Evolutionary conservation across 2,113 vertebrate genomes (phyloP), one percentile per base, ranked within the genome.

Genomic region (Guaruba guarouba): DNA sequence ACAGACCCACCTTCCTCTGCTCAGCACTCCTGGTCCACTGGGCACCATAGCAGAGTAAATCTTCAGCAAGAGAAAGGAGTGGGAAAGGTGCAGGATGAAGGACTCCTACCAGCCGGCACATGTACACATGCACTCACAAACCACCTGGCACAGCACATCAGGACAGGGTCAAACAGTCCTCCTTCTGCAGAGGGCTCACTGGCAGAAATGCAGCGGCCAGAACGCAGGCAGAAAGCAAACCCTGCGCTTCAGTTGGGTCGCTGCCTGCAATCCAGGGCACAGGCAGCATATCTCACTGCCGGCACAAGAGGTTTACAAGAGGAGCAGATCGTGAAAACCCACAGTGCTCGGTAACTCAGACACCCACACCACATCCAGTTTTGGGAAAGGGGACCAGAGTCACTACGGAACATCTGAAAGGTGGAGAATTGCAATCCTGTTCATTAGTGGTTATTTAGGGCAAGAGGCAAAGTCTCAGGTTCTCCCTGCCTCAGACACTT

Each of bases 61-160:
- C 69, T 61, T 49, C 83, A 64, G 39, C 39, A 13, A 8, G 5
- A 52, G 17, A 64, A 31, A 67, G 41, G 62, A 22, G n/a, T 10
- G 1, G 8, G 9, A 35, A 55, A 5, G 37, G 16, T 17, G 64
- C n/a, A 71, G 91, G 59, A 74, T 0, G 9, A 52, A 43, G 35
- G 19, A 7, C 17, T 51, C 10, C 35, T 13, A 24, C 4, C 9
- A 49, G 27, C 59, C 23, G 23, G 44, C 48, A 69, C 0, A 1
- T 39, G 10, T 3, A 25, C n/a, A 35, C 1, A 0, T 3, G 9
- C n/a, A 3, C 33, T 55, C 67, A 41, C 35, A 46, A 43, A n/a
- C 11, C 28, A 5, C 41, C 31, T 0, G 0, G 28, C 49, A 9
- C 0, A 0, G 25, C 37, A 54, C 67, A 25, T 14, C 27, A 2